Percentiles rank a stretch among this genome's conserved stretches.
These are phyloP conservation scores for Phanerotoma sp. DNA, from an alignment of 2,888 invertebrate species.

Conservation along the genomic window DNA sequence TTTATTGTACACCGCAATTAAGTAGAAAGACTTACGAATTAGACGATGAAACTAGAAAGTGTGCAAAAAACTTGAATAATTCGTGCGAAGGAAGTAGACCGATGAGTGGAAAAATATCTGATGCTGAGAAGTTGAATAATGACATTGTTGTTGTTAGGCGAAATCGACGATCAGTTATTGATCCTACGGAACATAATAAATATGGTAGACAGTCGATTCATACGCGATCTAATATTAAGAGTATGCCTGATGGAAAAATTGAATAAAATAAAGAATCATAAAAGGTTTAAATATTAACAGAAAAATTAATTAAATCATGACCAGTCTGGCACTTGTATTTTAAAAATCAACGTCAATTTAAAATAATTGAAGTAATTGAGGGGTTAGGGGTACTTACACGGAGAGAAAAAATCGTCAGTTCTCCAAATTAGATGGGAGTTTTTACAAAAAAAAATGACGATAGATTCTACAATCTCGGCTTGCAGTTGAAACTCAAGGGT, in stretches of 20 bases:
- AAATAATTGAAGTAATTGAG: no score
- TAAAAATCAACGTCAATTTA: no score
- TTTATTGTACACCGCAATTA: conserved; percentile 51
- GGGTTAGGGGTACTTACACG: no score
- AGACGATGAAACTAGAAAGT: conserved; percentile 36
- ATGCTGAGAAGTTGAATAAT: conserved; percentile 20
- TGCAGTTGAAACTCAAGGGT: no score
- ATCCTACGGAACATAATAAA: conserved; percentile 42
- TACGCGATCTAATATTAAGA: conserved; percentile 33
- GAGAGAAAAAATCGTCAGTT: no score
- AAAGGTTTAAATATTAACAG: neutral
- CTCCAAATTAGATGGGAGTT: no score
- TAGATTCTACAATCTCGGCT: no score
- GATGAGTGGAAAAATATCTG: conserved; percentile 31
- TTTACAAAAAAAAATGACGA: no score
- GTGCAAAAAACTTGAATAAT: conserved; percentile 19
- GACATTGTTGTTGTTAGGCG: conserved; percentile 20
- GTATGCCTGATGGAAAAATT: conserved; percentile 33
- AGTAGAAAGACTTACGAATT: conserved; percentile 44
- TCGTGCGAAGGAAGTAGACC: conserved; percentile 26
- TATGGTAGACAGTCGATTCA: conserved; percentile 41
- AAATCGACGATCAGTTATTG: conserved; percentile 40
- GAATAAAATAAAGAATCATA: conserved; percentile 29
- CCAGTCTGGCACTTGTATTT: neutral
- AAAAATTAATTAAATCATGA: no score